Percentiles rank a stretch among this genome's conserved stretches.
phyloP scores from a whole-genome alignment of 2,888 invertebrate species.

The Rutpela maculata region DNA sequence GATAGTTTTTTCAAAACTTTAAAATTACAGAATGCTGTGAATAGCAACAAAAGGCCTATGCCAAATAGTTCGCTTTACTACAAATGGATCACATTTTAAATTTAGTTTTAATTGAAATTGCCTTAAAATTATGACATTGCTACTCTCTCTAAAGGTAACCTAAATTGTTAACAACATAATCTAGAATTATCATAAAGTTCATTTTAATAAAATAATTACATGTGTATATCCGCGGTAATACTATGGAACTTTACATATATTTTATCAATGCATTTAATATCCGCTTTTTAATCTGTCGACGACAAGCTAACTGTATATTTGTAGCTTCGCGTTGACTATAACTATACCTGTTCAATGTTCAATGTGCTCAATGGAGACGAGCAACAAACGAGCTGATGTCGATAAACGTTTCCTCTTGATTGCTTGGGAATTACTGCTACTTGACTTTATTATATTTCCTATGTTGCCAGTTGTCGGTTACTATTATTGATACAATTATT shows the following conservation, averaged over 20 bases:
- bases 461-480: background rate
- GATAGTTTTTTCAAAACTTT: no score
- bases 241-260: no score
- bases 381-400: background rate
- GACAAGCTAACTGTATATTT: background rate
- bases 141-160: no score
- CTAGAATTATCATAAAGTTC: no score
- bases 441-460: constrained; percentile 1
- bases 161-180: no score
- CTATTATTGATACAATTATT: background rate
- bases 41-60: no score
- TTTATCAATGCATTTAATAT: background rate
- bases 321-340: background rate
- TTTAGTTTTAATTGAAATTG: no score
- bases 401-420: background rate
- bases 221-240: background rate
- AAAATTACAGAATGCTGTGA: no score
- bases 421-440: background rate
- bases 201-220: background rate
- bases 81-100: no score
- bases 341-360: background rate
- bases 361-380: background rate
- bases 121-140: no score
- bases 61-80: no score
- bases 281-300: background rate